A percentile compares a stretch with the other conserved stretches of the same genome.
phyloP scores from a whole-genome alignment of 2,888 invertebrate genomes.

The Teleiodes luculella region DNA sequence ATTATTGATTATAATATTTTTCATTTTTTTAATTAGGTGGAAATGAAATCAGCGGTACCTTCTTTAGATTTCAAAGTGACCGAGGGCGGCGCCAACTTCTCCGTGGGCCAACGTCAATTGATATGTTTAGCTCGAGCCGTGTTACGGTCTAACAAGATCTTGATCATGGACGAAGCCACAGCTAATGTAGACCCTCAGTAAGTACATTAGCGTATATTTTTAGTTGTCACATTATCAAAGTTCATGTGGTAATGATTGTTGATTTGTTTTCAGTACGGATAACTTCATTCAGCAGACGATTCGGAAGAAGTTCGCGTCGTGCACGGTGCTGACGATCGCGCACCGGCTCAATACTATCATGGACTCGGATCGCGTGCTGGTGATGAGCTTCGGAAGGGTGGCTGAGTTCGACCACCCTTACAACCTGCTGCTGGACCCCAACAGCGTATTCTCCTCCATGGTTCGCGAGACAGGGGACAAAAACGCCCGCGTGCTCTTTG shows the following conservation, averaged over 20 bases:
- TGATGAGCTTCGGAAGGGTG: constrained; percentile 88
- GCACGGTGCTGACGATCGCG: constrained; percentile 93
- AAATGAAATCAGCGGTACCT: constrained; percentile 83
- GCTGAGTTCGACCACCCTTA: constrained; percentile 85
- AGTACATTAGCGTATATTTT: constrained; percentile 34
- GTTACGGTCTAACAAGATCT: constrained; percentile 83
- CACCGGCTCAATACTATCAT: constrained; percentile 94
- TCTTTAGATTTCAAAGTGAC: constrained; percentile 83
- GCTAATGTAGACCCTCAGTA: constrained; percentile 80
- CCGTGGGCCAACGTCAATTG: constrained; percentile 89
- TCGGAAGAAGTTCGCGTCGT: constrained; percentile 84
- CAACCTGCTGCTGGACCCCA: constrained; percentile 76
- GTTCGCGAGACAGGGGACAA: constrained; percentile 81
- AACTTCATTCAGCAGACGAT: constrained; percentile 90
- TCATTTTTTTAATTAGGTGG: constrained; percentile 73
- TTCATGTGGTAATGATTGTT: not conserved
- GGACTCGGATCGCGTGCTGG: constrained; percentile 92
- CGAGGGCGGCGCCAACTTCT: constrained; percentile 87
- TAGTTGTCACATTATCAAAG: no score
- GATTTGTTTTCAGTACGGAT: constrained; percentile 72
- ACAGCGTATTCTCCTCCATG: constrained; percentile 82
- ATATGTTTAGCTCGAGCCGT: constrained; percentile 89
- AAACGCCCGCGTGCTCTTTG: constrained; percentile 50
- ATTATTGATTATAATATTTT: not conserved
- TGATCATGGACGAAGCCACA: constrained; percentile 81